Percentiles rank a stretch among this genome's conserved stretches.
Evolutionary conservation across 2,888 invertebrate species (phyloP).

Genomic region (Chalcosyrphus nemorum): DNA sequence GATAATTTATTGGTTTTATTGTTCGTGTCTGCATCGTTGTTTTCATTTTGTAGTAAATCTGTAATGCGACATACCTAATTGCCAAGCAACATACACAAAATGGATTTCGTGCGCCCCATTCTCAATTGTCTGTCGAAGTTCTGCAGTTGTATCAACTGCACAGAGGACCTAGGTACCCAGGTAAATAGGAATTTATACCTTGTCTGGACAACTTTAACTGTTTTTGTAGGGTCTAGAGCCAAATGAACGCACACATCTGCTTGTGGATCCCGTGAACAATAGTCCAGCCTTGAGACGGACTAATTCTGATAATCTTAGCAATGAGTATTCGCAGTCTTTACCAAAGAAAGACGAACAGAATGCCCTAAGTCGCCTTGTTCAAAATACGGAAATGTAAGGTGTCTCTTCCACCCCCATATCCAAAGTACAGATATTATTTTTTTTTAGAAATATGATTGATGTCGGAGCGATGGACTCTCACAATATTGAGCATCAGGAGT

Average conservation of each 20-base stretch:
- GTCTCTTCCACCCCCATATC: conserved; percentile 70
- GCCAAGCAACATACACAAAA: conserved; percentile 62
- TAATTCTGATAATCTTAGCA: conserved; percentile 87
- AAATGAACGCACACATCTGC: conserved; percentile 90
- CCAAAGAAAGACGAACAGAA: conserved; percentile 95
- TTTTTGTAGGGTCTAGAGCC: conserved; percentile 80
- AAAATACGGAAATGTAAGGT: conserved; percentile 93
- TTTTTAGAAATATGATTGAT: conserved; percentile 95
- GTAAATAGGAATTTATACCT: conserved; percentile 71
- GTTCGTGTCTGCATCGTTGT: conserved; percentile 50
- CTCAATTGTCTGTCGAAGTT: conserved; percentile 79
- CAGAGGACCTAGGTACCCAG: conserved; percentile 79
- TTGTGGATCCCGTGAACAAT: conserved; percentile 90
- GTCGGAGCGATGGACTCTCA: conserved; percentile 95
- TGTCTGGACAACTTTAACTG: not conserved
- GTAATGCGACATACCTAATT: conserved; percentile 59
- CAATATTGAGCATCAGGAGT: conserved; percentile 94
- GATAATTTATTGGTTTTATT: conserved; percentile 64
- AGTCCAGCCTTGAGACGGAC: conserved; percentile 88
- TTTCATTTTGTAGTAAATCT: conserved; percentile 26
- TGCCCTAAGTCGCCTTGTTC: conserved; percentile 93
- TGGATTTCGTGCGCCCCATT: conserved; percentile 80
- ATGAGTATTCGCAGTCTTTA: conserved; percentile 85
- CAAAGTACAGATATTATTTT: too few species aligned
- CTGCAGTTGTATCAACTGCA: conserved; percentile 80